Percentiles rank a stretch among this genome's conserved stretches.
These are phyloP conservation scores for Synchiropus splendidus DNA, from an alignment of 2,113 vertebrate genomes.

Conservation along the genomic window DNA sequence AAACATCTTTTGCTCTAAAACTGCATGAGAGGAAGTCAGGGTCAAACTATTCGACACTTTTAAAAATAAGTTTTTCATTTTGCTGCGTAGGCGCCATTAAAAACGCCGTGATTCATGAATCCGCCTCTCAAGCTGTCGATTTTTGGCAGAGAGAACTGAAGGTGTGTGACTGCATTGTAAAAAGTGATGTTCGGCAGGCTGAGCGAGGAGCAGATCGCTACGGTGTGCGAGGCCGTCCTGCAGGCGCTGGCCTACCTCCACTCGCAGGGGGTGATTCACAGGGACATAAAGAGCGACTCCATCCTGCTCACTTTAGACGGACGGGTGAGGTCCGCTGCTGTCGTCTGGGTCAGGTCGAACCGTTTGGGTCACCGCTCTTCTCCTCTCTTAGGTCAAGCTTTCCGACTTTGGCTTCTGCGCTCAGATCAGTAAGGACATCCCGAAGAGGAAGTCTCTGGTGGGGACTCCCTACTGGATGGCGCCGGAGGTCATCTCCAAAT, in stretches of 20 bases:
- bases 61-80: too few relatives aligned
- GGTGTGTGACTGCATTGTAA: too few relatives aligned
- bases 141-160: too few relatives aligned
- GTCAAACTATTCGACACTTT: too few relatives aligned
- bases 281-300: conserved; percentile 98
- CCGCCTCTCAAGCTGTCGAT: too few relatives aligned
- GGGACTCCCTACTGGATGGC: conserved; percentile 99
- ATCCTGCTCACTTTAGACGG: conserved; percentile 91
- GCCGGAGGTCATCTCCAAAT: conserved; percentile 94
- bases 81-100: too few relatives aligned
- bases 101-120: too few relatives aligned
- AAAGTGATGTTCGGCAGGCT: conserved; percentile 65
- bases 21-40: too few relatives aligned
- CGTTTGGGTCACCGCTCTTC: neutral
- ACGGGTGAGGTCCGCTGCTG: conserved; percentile 64
- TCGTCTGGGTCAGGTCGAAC: neutral
- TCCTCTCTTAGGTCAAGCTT: conserved; percentile 80
- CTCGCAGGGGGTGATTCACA: conserved; percentile 94
- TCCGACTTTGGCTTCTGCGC: conserved; percentile 99
- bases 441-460: conserved; percentile 92
- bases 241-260: conserved; percentile 94
- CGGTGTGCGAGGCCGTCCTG: conserved; percentile 91
- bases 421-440: conserved; percentile 97
- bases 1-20: too few relatives aligned
- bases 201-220: conserved; percentile 96